These are phyloP conservation scores for Pheosia gnoma DNA, from an alignment of 2,888 invertebrate genomes.

Conservation along the genomic window DNA sequence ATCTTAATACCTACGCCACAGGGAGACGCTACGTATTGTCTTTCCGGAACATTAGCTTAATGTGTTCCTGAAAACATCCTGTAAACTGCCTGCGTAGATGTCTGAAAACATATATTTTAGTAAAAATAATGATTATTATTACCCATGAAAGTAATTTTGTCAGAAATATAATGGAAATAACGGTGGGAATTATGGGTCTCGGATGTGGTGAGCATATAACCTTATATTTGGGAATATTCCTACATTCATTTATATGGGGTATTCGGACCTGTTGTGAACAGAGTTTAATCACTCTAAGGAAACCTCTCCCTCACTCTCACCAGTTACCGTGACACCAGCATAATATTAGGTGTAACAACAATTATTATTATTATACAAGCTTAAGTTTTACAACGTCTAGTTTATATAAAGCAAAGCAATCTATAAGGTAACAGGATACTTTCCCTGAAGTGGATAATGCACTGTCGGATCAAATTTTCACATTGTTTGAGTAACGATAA, in stretches of 20 bases:
- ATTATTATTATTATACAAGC: no score
- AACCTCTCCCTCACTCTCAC: no score
- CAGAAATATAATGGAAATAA: conserved; percentile 14
- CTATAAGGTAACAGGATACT: background rate
- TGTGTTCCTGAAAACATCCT: conserved; percentile 24
- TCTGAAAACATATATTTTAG: conserved; percentile 18
- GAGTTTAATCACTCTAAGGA: no score
- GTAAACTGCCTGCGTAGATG: conserved; percentile 20
- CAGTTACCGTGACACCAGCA: no score
- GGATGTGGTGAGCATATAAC: no score
- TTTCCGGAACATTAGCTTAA: conserved; percentile 35
- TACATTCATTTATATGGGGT: no score
- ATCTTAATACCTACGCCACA: conserved; percentile 3
- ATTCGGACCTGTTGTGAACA: no score
- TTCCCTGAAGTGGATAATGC: conserved; percentile 1
- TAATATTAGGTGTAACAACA: no score
- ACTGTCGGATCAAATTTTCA: conserved; percentile 2
- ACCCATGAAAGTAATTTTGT: conserved; percentile 21
- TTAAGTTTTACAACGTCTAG: no score
- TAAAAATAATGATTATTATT: conserved; percentile 21
- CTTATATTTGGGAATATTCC: no score
- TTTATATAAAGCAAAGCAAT: no score
- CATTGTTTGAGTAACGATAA: background rate
- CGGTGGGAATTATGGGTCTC: background rate
- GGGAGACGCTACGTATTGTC: conserved; percentile 26